Evolutionary conservation across 2,888 invertebrate genomes (phyloP).

Genomic region (Xestobium rufovillosum): DNA sequence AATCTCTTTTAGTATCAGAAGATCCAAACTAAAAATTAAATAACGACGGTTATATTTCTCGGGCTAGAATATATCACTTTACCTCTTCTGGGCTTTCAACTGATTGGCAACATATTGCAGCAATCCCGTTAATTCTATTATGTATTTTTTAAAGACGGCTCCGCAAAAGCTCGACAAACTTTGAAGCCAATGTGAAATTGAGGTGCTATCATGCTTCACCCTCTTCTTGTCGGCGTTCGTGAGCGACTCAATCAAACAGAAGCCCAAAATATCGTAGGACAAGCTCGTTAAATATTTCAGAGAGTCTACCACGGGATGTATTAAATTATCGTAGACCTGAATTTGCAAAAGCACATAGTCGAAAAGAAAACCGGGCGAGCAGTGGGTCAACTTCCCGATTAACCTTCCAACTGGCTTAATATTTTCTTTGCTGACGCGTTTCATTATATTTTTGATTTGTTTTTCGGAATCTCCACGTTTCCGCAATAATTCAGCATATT

Average conservation of each 20-base stretch:
- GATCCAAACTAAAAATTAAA: constrained; percentile 65
- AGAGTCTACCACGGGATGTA: constrained; percentile 90
- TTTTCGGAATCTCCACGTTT: constrained; percentile 83
- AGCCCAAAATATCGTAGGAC: constrained; percentile 93
- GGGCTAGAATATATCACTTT: constrained; percentile 26
- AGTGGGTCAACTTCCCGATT: constrained; percentile 94
- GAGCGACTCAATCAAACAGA: constrained; percentile 89
- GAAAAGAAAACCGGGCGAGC: constrained; percentile 90
- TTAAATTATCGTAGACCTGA: constrained; percentile 42
- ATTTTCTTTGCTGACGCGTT: constrained; percentile 95
- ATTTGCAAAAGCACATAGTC: constrained; percentile 65
- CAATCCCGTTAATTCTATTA: constrained; percentile 89
- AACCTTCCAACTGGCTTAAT: constrained; percentile 93
- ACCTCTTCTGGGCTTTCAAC: constrained; percentile 93
- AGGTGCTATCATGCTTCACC: constrained; percentile 82
- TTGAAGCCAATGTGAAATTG: constrained; percentile 89
- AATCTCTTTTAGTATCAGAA: constrained; percentile 91
- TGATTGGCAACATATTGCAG: constrained; percentile 97
- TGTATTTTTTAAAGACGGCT: constrained; percentile 94
- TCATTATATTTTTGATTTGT: constrained; percentile 93
- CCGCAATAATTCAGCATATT: constrained; percentile 77
- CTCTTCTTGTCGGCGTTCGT: constrained; percentile 68
- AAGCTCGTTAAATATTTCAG: constrained; percentile 91
- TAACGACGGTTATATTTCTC: too few relatives aligned
- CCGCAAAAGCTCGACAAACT: constrained; percentile 94